Base-by-base conservation (phyloP, 2,888 invertebrate species). In the Pyrgus malvae region DNA sequence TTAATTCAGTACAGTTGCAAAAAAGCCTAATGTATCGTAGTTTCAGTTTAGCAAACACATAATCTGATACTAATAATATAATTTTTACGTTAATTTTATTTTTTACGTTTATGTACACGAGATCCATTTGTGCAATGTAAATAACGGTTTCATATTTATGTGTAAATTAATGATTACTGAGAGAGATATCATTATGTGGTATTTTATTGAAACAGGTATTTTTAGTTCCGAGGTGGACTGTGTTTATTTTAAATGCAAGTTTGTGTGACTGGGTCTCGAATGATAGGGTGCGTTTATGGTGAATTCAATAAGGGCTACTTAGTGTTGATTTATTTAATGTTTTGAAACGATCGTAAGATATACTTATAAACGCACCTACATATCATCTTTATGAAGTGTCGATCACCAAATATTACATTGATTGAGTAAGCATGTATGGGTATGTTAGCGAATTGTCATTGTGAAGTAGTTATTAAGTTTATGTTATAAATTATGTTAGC, bases 341-440 rank as follows among this genome's bases (percentile, higher is more conserved):
- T n/a, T n/a, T n/a, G n/a, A n/a, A n/a, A n/a, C n/a, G n/a, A n/a
- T n/a, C n/a, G n/a, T n/a, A n/a, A n/a, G n/a, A n/a, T n/a, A n/a
- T n/a, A 16, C 17, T 3, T 54, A 46, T 46, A 17, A 54, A 40
- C 23, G 31, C 53, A 54, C 31, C 29, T n/a, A n/a, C 14, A 14
- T 14, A 17, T 45, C 58, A 60, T 67, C 59, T 60, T 63, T 57
- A 57, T 67, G 66, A 62, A 64, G 65, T 69, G 61, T 68, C 64
- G 75, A 74, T 80, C 78, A 83, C 85, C 85, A 84, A 84, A 85
- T 82, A 69, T 70, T 70, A 70, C 71, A 68, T 72, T 70, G 70
- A 45, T 38, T 53, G 53, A 7, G 38, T 51, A 17, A 44, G 51
- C 38, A 29, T 21, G 51, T 45, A 29, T 21, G 45, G 11, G 38